These are phyloP conservation scores for Agapetus fuscipes DNA, from an alignment of 2,888 invertebrate genomes.

Conservation along the genomic window DNA sequence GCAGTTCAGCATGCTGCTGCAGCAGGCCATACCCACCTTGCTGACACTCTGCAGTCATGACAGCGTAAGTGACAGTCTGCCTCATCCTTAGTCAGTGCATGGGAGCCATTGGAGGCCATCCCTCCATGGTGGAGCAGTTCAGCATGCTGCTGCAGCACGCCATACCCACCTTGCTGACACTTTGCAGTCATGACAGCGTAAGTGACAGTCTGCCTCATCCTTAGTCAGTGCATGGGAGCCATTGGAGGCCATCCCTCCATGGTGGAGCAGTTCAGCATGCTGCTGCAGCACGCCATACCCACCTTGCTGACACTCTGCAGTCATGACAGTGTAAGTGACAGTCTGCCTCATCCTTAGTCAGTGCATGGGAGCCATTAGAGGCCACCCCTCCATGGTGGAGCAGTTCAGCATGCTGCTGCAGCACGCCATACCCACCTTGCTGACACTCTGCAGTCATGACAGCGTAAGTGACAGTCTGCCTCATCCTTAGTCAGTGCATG, in stretches of 20 bases:
- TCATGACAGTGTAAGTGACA: slow-evolving; percentile 41
- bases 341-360: too few species aligned
- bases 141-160: slow-evolving; percentile 37
- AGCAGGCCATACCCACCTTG: slow-evolving; percentile 36
- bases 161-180: slow-evolving; percentile 35
- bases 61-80: slow-evolving; percentile 41
- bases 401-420: slow-evolving; percentile 39
- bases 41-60: slow-evolving; percentile 39
- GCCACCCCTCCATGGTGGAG: slow-evolving; percentile 35
- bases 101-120: slow-evolving; percentile 37
- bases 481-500: slow-evolving; percentile 38
- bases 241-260: slow-evolving; percentile 37
- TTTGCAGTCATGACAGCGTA: slow-evolving; percentile 42
- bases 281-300: slow-evolving; percentile 36
- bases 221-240: slow-evolving; percentile 38
- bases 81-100: slow-evolving; percentile 39
- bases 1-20: slow-evolving; percentile 38
- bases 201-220: too few species aligned
- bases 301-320: slow-evolving; percentile 38
- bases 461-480: too few species aligned
- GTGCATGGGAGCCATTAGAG: slow-evolving; percentile 38
- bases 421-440: slow-evolving; percentile 35
- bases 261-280: slow-evolving; percentile 37
- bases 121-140: slow-evolving; percentile 37
- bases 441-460: slow-evolving; percentile 39